Evolutionary conservation across 1,140 invertebrate genomes (phyloP).

Genomic region (Ceratoteleas bidentatus): DNA sequence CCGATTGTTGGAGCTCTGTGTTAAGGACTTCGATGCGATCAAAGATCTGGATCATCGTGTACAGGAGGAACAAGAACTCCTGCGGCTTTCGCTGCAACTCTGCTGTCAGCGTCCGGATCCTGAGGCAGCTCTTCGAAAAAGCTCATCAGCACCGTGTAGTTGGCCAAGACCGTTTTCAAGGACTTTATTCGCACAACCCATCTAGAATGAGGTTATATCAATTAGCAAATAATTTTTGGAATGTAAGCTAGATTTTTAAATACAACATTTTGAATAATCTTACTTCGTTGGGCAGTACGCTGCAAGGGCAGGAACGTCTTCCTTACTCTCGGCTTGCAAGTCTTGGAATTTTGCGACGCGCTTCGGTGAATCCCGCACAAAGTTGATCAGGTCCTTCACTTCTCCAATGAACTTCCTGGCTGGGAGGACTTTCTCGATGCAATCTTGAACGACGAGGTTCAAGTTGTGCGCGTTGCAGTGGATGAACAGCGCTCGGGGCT

Average conservation of each 20-base stretch:
- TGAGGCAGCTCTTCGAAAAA: background rate
- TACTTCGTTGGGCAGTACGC: background rate
- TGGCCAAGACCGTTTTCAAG: background rate
- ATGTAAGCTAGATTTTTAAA: background rate
- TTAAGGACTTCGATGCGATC: slow-evolving; percentile 21
- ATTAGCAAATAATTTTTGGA: background rate
- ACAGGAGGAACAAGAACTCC: too few relatives aligned
- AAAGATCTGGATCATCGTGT: slow-evolving; percentile 28
- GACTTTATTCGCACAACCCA: background rate
- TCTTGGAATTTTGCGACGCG: background rate
- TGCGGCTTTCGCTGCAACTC: slow-evolving; percentile 17
- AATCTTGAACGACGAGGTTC: slow-evolving; percentile 60
- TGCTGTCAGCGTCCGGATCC: slow-evolving; percentile 2
- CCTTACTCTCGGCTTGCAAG: background rate
- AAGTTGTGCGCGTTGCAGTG: slow-evolving; percentile 57
- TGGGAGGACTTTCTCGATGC: background rate
- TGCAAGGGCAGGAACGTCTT: background rate
- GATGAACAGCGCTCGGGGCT: slow-evolving; percentile 55
- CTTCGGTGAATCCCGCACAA: background rate
- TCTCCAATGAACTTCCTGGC: background rate
- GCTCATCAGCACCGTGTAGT: background rate
- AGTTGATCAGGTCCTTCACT: background rate
- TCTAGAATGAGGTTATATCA: background rate
- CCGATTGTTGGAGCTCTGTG: slow-evolving; percentile 16
- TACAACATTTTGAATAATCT: background rate